phyloP scores from a whole-genome alignment of 2,888 invertebrate genomes.

The Cotesia congregata region DNA sequence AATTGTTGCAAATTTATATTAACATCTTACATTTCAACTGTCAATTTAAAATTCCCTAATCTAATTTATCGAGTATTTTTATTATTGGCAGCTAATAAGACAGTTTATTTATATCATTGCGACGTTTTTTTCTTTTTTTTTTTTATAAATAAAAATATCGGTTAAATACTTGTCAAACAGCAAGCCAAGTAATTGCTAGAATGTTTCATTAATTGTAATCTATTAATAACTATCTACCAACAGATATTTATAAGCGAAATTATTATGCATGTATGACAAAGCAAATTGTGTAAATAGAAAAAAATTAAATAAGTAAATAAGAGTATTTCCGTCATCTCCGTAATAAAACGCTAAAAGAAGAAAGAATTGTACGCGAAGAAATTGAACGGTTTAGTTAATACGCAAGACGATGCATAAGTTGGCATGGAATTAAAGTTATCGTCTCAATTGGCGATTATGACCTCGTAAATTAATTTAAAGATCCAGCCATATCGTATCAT shows the following conservation, averaged over 20 bases:
- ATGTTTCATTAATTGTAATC: too few species aligned
- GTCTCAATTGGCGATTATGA: conserved; percentile 63
- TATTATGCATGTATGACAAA: too few species aligned
- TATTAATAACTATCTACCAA: too few species aligned
- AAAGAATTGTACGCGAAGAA: not conserved
- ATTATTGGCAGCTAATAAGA: not conserved
- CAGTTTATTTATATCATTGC: not conserved
- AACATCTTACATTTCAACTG: conserved; percentile 10
- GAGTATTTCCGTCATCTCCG: too few species aligned
- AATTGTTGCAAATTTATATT: not conserved
- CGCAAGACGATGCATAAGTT: conserved; percentile 14
- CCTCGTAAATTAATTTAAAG: conserved; percentile 64
- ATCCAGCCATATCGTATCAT: conserved; percentile 46
- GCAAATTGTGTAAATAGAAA: too few species aligned
- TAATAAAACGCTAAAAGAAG: not conserved
- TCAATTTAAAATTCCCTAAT: not conserved
- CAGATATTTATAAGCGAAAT: too few species aligned
- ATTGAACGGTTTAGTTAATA: not conserved
- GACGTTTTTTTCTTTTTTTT: too few species aligned
- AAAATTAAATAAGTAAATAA: too few species aligned
- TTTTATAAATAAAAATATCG: too few species aligned
- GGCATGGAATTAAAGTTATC: conserved; percentile 42
- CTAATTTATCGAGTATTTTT: not conserved
- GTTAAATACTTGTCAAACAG: too few species aligned
- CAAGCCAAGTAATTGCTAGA: too few species aligned